Evolutionary conservation across 2,888 invertebrate genomes (phyloP), one percentile per base, ranked within the genome.

Genomic region (Chromoteleia sp.): DNA sequence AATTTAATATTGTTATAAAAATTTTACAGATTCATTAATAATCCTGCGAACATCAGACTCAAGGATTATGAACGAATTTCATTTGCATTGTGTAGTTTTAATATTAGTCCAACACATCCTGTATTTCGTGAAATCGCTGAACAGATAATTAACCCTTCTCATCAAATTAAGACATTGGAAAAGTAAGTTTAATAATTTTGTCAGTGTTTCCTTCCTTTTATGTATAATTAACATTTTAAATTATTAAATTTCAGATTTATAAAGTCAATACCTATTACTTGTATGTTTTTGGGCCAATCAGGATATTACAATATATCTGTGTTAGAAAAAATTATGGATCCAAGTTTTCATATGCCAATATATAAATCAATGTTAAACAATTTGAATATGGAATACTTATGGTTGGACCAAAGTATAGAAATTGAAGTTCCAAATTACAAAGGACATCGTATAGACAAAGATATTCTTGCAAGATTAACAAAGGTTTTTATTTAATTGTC

Each of bases 51-150:
- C 2, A 89, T 93, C 0, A 93, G 96, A 80, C 54, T 96, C 0
- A 97, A 97, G 91, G 97, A 97, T 88, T 92, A 97, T 29, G 97
- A 97, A 91, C 93, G 96, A 84, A 90, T 96, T 6, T 91, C 94
- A 1, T 92, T 95, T 78, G 93, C 93, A 0, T 93, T 94, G 86
- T 93, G 94, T 1, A 93, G 94, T 87, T 95, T 95, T 83, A 93
- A 95, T 88, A 93, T 93, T 10, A 84, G 92, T 59, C 93, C 92
- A 8, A 83, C 87, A 8, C 91, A 92, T 33, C 93, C 94, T 75
- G 85, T 94, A 8, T 93, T 92, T 70, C 70, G 91, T 12, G 85
- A 89, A 8, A 89, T 94, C 17, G 84, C 93, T 0, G 78, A 92
- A 0, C 92, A 94, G 85, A 85, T 97, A 25, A 92, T 93, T 71